phyloP scores from a whole-genome alignment of 1,140 invertebrate genomes.

The Neodiprion fabricii region DNA sequence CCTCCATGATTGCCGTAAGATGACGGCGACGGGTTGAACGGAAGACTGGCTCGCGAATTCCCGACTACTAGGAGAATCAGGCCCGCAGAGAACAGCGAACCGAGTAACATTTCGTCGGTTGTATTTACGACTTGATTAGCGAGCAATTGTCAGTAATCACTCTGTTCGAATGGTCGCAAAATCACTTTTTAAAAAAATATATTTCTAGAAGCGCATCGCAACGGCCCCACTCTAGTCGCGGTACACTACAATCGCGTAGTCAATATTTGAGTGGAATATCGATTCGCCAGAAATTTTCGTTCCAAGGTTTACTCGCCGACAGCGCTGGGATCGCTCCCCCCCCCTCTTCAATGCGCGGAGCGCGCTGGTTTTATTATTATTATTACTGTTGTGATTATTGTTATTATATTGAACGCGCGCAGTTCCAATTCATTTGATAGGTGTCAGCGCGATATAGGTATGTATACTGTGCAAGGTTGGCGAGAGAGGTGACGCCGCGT shows the following conservation, averaged over 20 bases:
- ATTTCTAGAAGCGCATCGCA: conserved; percentile 42
- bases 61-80: conserved; percentile 40
- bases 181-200: neutral
- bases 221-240: conserved; percentile 39
- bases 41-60: conserved; percentile 47
- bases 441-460: too few species aligned
- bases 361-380: neutral
- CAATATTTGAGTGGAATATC: conserved; percentile 60
- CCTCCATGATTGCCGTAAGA: conserved; percentile 59
- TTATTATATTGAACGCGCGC: too few species aligned
- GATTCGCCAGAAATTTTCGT: conserved; percentile 47
- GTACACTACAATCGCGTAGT: conserved; percentile 51
- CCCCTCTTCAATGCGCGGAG: neutral
- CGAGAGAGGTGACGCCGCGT: too few species aligned
- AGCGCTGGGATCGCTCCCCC: neutral
- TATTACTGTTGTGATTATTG: too few species aligned
- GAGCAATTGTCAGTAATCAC: neutral
- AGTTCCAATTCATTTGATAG: too few species aligned
- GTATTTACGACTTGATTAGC: neutral
- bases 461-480: too few species aligned
- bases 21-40: conserved; percentile 48
- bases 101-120: neutral
- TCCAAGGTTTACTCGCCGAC: neutral
- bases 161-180: neutral
- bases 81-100: conserved; percentile 41